Conservation (phyloP, 1,140 invertebrate genomes). For the Muscidifurax raptorellus region DNA sequence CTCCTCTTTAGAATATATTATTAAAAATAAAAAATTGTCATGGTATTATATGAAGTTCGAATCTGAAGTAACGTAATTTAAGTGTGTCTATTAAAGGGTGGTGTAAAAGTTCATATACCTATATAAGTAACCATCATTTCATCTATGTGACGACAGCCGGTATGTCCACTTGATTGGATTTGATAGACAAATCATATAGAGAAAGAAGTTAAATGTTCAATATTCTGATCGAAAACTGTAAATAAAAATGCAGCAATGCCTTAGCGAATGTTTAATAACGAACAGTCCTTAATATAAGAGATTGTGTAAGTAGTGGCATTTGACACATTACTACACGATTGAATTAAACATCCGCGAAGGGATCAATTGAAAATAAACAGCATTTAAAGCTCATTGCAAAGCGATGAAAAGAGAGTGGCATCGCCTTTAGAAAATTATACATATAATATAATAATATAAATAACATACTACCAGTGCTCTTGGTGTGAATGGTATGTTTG, state of each 20-base stretch:
- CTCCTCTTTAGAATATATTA: not conserved
- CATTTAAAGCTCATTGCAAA: constrained; percentile 3
- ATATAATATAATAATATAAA: constrained; percentile 26
- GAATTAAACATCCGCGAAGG: not conserved
- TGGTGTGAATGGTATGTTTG: constrained; percentile 18
- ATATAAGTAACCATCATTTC: constrained; percentile 3
- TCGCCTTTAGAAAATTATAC: constrained; percentile 4
- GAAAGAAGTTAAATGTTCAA: constrained; percentile 9
- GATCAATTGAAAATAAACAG: not conserved
- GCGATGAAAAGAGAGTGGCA: not conserved
- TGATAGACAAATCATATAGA: constrained; percentile 50
- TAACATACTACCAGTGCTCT: not conserved
- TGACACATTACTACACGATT: not conserved
- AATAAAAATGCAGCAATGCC: constrained; percentile 20
- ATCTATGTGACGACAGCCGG: not conserved
- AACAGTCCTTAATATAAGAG: not conserved
- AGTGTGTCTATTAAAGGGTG: constrained; percentile 5
- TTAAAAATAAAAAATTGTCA: not conserved
- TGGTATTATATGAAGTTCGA: not conserved
- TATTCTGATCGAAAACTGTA: constrained; percentile 9
- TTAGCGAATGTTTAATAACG: constrained; percentile 25
- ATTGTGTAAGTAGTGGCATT: not conserved
- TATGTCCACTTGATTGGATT: constrained; percentile 50
- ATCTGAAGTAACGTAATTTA: constrained; percentile 18
- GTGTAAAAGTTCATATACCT: not conserved